Base-by-base conservation (phyloP, 2,113 vertebrate species). In the Falcunculus frontatus region DNA sequence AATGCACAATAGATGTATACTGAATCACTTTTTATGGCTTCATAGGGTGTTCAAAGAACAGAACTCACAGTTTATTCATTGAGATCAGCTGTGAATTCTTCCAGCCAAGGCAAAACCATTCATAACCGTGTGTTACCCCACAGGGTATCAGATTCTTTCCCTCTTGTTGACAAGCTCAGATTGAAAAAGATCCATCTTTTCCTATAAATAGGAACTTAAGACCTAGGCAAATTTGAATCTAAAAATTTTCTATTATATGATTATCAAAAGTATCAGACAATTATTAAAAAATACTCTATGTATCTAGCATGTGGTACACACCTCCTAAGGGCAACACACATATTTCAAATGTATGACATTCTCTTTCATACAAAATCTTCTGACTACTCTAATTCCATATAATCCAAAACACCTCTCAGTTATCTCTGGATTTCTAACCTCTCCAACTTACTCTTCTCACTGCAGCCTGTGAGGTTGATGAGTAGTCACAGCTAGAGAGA, bases 361-460 rank as follows among this genome's bases (percentile, higher is more conserved):
- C 49, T 63, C 35, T 94, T 96, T 96, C 57, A 90, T 93, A 83
- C 22, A 90, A 94, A 92, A 96, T 97, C 90, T 93, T 97, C 84
- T 94, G 90, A 93, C 93, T 91, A 68, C 56, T 97, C 84, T 96
- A 82, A 97, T 97, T 97, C 96, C 65, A 87, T 95, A 94, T 95
- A 93, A 96, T 96, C 94, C 89, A 95, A 97, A 94, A 96, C 76
- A 80, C 97, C 86, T 96, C 94, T 90, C 96, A 80, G 74, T 97
- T 96, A 97, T 97, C 82, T 96, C 97, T 92, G 87, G 90, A 97
- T 96, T 97, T 97, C 97, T 96, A 97, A 97, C 90, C 92, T 96
- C 91, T 97, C 83, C 53, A 88, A 91, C 35, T 95, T 96, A 89
- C 75, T 95, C 90, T 90, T 97, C 88, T 96, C 97, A 95, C 95